Evolutionary conservation across 2,113 vertebrate genomes (phyloP), one percentile per base, ranked within the genome.

Genomic region (Penelope pileata): DNA sequence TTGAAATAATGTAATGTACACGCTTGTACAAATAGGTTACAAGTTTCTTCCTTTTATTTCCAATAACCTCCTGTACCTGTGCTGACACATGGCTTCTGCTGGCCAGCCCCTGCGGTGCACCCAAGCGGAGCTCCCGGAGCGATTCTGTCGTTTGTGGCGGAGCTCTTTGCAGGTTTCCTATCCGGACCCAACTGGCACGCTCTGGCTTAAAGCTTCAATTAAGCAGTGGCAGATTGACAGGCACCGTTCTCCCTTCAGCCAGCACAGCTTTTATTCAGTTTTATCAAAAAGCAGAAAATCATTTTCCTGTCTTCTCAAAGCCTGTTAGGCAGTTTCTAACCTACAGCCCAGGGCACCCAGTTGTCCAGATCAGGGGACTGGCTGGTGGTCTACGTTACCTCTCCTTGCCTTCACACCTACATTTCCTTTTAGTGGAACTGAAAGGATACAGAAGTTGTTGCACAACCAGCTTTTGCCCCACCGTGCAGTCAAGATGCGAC

Each of bases 381-480:
- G 16, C n/a, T 59, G 34, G 26, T 24, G 58, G 47, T 26, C 48
- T 48, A 5, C 3, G 0, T 74, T 42, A 70, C 62, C 42, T 42
- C 40, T 66, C 40, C 10, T 76, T 50, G 32, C 32, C 19, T 84
- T 62, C 17, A 4, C 1, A 11, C 14, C 0, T 62, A 2, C 0
- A 0, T 59, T 69, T 88, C 42, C 80, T 74, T 77, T 19, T 54
- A 77, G 54, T 30, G 45, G 53, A 62, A 36, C 24, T 18, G 72
- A 70, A 45, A 64, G n/a, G 63, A 17, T 22, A 11, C 21, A 72
- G 75, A 73, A 30, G 17, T 73, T 68, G 32, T 42, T 62, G 54
- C 45, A 27, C 18, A 15, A 9, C 6, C 9, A 27, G 58, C 12
- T 78, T 74, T 68, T 51, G 64, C 23, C 67, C 22, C 74, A 72